Evolutionary conservation across 2,797 vertebrate species (phyloP).

Genomic region (Liparis tanakae): DNA sequence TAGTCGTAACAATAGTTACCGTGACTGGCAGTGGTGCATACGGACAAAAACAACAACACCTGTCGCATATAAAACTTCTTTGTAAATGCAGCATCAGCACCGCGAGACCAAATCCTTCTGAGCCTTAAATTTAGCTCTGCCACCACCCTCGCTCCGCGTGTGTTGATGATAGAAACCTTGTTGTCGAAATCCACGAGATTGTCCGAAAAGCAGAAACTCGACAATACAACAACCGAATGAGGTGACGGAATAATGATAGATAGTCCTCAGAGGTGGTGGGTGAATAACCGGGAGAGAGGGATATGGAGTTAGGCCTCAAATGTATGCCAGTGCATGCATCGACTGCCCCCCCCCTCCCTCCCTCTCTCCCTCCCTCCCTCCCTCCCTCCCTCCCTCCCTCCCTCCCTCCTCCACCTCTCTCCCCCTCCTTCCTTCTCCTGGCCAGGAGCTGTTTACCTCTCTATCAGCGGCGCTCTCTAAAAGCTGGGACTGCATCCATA

Average conservation of each 20-base stretch:
- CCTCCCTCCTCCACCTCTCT: conserved; percentile 25
- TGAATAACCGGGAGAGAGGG: conserved; percentile 60
- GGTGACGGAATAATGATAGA: conserved; percentile 71
- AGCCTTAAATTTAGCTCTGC: conserved; percentile 39
- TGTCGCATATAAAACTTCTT: conserved; percentile 19
- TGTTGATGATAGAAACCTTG: conserved; percentile 59
- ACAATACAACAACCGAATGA: conserved; percentile 50
- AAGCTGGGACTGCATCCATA: conserved; percentile 85
- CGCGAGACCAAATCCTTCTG: conserved; percentile 39
- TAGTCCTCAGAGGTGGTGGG: conserved; percentile 75
- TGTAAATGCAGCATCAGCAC: conserved; percentile 52
- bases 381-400: conserved; percentile 24
- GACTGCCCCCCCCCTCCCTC: conserved; percentile 16
- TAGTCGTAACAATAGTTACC: background rate
- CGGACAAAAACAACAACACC: conserved; percentile 11
- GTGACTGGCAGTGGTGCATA: background rate
- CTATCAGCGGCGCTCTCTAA: conserved; percentile 82
- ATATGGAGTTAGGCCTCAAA: conserved; percentile 68
- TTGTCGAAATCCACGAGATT: conserved; percentile 59
- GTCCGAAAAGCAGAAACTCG: conserved; percentile 42
- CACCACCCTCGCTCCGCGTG: conserved; percentile 8
- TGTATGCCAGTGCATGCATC: conserved; percentile 82
- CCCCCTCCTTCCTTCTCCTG: conserved; percentile 62
- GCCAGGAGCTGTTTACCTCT: conserved; percentile 88
- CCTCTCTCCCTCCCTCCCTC: conserved; percentile 9